Base-by-base conservation (phyloP, 2,888 invertebrate genomes). In the Epirrhoe tristata region DNA sequence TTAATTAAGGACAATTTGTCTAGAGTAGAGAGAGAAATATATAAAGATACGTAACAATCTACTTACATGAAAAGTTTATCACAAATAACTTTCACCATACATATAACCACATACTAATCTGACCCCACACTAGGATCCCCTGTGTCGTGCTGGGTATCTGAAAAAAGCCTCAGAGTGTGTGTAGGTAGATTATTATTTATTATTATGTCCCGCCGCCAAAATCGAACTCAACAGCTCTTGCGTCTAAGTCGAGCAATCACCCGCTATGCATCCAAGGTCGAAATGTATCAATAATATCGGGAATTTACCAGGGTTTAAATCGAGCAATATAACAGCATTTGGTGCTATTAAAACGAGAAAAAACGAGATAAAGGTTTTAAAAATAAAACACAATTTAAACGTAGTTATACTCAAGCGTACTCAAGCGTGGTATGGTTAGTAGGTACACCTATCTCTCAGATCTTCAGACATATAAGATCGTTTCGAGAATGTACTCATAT, bases 1-100 rank as follows among this genome's bases (percentile, higher is more conserved):
- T 59, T 31, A 64, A 58, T 55, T 54, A 58, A 54, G 54, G 34
- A 53, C 53, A 53, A 57, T 56, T 17, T 43, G 24, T 34, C 34
- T 43, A 39, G 58, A 32, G 32, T 32, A 50, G 34, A 50, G 16
- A 32, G 10, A 32, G 12, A 12, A 31, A 52, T 10, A 52, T 52
- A 31, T 12, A 24, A 12, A 52, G 12, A 6, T 48, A 48, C 16
- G 2, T 16, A n/a, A n/a, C 14, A 46, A 12, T 46, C 46, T n/a
- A n/a, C 14, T 4, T 1, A 43, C n/a, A 43, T 43, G 10, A 34
- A 6, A 5, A 34, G 34, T 34, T 34, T 34, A 5, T 5, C 34
- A 5, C 5, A 3, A 24, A 24, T 24, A 24, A 24, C 24, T 24
- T 24, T 24, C 24, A 24, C 24, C 24, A 24, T 24, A 24, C 24